phyloP scores from a whole-genome alignment of 2,113 vertebrate species.

The Datnioides undecimradiatus region DNA sequence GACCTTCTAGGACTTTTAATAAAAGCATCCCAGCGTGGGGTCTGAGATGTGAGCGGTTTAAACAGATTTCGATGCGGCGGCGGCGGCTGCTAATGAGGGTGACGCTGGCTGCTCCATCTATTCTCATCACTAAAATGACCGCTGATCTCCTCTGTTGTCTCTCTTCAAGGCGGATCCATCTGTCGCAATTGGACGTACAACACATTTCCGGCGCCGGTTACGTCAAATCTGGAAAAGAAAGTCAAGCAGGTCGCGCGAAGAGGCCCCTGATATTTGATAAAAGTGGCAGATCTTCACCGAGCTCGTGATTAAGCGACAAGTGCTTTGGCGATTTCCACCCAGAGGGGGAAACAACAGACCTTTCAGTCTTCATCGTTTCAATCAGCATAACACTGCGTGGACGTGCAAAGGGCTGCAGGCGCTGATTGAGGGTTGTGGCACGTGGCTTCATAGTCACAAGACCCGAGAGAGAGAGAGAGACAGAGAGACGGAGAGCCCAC shows the following conservation, averaged over 20 bases:
- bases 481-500: slow-evolving; percentile 6
- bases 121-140: slow-evolving; percentile 30
- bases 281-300: neutral
- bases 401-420: neutral
- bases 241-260: slow-evolving; percentile 40
- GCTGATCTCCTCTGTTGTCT: slow-evolving; percentile 33
- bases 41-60: slow-evolving; percentile 69
- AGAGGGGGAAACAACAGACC: neutral
- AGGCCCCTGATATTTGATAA: slow-evolving; percentile 1
- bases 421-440: slow-evolving; percentile 39
- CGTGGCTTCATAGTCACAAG: neutral
- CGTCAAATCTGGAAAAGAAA: slow-evolving; percentile 1
- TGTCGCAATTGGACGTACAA: neutral
- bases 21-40: slow-evolving; percentile 62
- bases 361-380: slow-evolving; percentile 36
- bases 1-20: slow-evolving; percentile 74
- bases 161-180: slow-evolving; percentile 40
- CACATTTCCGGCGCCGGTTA: neutral
- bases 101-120: slow-evolving; percentile 21
- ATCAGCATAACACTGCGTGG: neutral
- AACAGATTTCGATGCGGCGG: slow-evolving; percentile 67
- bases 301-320: slow-evolving; percentile 31
- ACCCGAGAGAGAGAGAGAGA: slow-evolving; percentile 3
- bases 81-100: slow-evolving; percentile 68
- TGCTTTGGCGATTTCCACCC: slow-evolving; percentile 12